These are phyloP conservation scores for Panorpa germanica DNA, from an alignment of 2,888 invertebrate genomes.

Conservation along the genomic window DNA sequence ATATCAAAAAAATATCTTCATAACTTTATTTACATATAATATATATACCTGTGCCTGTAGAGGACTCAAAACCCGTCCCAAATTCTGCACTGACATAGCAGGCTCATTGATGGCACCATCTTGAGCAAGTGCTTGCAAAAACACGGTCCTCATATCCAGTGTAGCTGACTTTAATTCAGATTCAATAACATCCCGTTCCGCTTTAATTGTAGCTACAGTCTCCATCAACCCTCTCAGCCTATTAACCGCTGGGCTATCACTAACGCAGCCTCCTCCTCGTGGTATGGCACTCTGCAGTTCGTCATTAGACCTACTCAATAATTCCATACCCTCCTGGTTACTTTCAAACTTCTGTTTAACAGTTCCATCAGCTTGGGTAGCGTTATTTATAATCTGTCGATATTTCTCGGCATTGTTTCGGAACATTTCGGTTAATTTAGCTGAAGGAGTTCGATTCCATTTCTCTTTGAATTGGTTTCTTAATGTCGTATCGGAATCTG, in stretches of 20 bases:
- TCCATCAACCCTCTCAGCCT: constrained; percentile 62
- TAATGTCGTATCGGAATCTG: constrained; percentile 72
- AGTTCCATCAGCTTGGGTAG: constrained; percentile 60
- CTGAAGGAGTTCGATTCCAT: constrained; percentile 83
- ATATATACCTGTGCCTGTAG: constrained; percentile 63
- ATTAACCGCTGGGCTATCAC: constrained; percentile 38
- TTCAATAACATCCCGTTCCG: constrained; percentile 79
- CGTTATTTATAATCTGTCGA: constrained; percentile 80
- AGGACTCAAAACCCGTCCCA: constrained; percentile 57
- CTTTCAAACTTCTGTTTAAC: constrained; percentile 74
- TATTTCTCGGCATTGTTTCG: constrained; percentile 82
- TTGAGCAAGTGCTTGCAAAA: constrained; percentile 52
- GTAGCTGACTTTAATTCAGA: constrained; percentile 63
- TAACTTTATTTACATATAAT: too few species aligned
- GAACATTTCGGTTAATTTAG: constrained; percentile 75
- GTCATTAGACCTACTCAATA: constrained; percentile 56
- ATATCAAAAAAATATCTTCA: too few species aligned
- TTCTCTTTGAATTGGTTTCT: constrained; percentile 78
- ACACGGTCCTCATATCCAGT: constrained; percentile 65
- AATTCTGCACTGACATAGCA: constrained; percentile 43
- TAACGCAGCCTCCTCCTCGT: constrained; percentile 31
- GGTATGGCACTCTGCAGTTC: constrained; percentile 56
- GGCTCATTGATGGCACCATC: constrained; percentile 68
- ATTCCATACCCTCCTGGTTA: constrained; percentile 64
- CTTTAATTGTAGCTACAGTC: constrained; percentile 57